Conservation (phyloP, 2,797 vertebrate species). For the Nasua narica region DNA sequence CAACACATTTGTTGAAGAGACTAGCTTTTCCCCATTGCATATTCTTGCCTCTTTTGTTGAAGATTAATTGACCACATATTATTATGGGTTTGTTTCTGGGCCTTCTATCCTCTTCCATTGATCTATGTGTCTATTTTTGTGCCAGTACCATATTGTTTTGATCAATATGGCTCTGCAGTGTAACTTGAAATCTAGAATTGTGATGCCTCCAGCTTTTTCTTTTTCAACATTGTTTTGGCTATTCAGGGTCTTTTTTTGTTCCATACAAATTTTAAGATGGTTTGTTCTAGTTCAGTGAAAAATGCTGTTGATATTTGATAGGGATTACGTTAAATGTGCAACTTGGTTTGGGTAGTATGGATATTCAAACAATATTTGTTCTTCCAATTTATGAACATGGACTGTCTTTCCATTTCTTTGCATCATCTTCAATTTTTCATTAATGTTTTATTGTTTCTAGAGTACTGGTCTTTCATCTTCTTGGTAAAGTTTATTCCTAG, state of each 20-base stretch:
- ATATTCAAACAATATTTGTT: not conserved
- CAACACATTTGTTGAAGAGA: not conserved
- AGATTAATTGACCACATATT: not conserved
- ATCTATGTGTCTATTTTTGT: not conserved
- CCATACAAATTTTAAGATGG: not conserved
- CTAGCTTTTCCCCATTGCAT: not conserved
- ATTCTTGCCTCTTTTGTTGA: not conserved
- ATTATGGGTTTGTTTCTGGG: not conserved
- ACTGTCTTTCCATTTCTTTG: not conserved
- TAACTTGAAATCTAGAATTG: not conserved
- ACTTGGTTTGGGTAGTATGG: not conserved
- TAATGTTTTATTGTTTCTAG: not conserved
- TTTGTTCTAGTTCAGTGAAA: not conserved
- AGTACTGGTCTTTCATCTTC: not conserved
- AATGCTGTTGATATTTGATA: not conserved
- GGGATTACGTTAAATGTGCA: not conserved
- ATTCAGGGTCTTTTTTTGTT: not conserved
- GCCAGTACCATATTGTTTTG: not conserved
- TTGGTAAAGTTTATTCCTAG: not conserved
- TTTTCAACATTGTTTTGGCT: not conserved
- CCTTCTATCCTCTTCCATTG: not conserved
- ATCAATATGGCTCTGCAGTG: not conserved
- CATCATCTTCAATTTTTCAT: not conserved
- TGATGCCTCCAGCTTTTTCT: not conserved
- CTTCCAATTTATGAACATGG: not conserved